A percentile compares a stretch with the other conserved stretches of the same genome.
phyloP scores from a whole-genome alignment of 1,140 invertebrate genomes.

The Listronotus oregonensis region DNA sequence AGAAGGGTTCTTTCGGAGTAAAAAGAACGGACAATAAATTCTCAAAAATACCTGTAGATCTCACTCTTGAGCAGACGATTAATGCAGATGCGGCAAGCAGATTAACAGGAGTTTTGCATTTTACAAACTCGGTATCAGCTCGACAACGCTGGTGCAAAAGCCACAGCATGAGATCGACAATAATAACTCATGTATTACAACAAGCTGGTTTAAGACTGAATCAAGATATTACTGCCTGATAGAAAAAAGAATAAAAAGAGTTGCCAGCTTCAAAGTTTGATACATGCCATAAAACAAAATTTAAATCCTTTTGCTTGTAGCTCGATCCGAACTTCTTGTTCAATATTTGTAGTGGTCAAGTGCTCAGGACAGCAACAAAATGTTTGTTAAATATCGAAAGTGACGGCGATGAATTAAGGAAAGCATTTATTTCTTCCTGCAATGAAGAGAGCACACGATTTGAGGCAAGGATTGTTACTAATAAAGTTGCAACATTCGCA shows the following conservation, averaged over 20 bases:
- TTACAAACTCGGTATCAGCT: conserved; percentile 14
- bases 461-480: too few relatives aligned
- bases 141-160: conserved; percentile 15
- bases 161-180: too few relatives aligned
- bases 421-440: too few relatives aligned
- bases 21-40: conserved; percentile 41
- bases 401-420: not conserved
- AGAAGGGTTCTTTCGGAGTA: conserved; percentile 36
- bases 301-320: not conserved
- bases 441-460: too few relatives aligned
- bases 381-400: not conserved
- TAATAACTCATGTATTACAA: too few relatives aligned
- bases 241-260: not conserved
- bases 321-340: not conserved
- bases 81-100: conserved; percentile 42
- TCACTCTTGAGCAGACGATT: conserved; percentile 40
- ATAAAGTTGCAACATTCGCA: too few relatives aligned
- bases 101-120: too few relatives aligned
- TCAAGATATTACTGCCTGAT: too few relatives aligned
- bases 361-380: not conserved
- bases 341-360: not conserved
- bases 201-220: too few relatives aligned
- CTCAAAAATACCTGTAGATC: conserved; percentile 43
- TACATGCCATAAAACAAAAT: not conserved
- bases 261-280: not conserved